phyloP scores from a whole-genome alignment of 2,113 vertebrate species.

The Mixornis gularis region DNA sequence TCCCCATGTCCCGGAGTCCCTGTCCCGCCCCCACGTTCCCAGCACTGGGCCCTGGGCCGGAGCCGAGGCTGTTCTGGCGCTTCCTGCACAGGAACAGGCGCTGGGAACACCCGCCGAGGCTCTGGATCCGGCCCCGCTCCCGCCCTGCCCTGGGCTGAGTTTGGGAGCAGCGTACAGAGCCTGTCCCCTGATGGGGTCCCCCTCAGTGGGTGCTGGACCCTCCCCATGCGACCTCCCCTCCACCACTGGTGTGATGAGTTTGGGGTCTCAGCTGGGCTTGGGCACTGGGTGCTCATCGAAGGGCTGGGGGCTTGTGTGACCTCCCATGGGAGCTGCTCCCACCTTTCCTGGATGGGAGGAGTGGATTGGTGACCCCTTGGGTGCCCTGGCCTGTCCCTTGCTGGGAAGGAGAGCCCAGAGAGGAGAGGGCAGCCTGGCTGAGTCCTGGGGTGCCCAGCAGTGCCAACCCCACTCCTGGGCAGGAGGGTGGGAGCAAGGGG shows the following conservation, averaged over 20 bases:
- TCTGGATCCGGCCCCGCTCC: neutral
- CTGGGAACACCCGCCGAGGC: conserved; percentile 7
- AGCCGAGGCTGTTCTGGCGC: neutral
- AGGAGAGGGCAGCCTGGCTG: neutral
- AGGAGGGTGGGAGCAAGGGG: too few relatives aligned
- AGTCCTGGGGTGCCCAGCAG: neutral
- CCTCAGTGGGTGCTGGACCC: accelerated
- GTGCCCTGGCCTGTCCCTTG: accelerated
- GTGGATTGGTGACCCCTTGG: neutral
- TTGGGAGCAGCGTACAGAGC: accelerated
- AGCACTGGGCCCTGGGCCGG: neutral
- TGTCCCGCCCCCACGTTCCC: neutral
- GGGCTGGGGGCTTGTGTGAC: neutral
- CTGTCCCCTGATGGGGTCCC: neutral
- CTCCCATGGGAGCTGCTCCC: neutral
- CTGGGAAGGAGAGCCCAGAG: neutral
- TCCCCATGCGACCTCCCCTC: accelerated
- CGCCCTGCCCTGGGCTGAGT: neutral
- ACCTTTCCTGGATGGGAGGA: neutral
- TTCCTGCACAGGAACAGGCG: conserved; percentile 45
- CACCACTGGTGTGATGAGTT: neutral
- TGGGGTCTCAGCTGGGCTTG: neutral
- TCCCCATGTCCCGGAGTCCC: neutral
- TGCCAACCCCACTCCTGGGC: neutral
- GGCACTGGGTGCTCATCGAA: accelerated